phyloP scores from a whole-genome alignment of 2,113 vertebrate species.

The Chrysemys picta region DNA sequence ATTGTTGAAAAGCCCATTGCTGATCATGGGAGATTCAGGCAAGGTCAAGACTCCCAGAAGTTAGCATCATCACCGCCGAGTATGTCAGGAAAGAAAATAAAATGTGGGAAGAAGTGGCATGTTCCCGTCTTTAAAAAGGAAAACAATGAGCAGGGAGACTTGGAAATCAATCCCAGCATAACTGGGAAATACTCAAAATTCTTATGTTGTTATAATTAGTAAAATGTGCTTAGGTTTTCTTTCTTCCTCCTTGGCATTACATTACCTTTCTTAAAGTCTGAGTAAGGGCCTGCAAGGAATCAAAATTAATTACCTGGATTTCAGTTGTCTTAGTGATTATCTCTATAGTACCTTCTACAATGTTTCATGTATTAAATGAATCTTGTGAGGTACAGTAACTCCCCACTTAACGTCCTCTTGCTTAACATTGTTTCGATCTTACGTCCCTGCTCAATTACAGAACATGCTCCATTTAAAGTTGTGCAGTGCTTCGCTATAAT shows the following conservation, averaged over 20 bases:
- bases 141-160: background rate
- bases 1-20: background rate
- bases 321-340: background rate
- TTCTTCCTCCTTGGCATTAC: background rate
- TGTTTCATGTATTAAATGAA: background rate
- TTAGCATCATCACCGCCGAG: background rate
- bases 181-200: background rate
- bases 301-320: background rate
- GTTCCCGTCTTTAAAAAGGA: background rate
- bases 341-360: background rate
- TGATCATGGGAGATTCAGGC: background rate
- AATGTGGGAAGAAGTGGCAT: background rate
- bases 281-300: background rate
- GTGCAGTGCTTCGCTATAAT: too few species aligned
- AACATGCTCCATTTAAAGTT: too few species aligned
- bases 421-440: too few species aligned
- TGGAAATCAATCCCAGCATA: background rate
- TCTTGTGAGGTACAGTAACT: background rate
- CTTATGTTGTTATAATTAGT: background rate
- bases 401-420: too few species aligned
- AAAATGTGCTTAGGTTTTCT: background rate
- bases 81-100: background rate
- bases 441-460: too few species aligned
- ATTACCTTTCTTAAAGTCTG: background rate
- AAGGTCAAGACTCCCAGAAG: background rate